These are phyloP conservation scores for Brachynemurus nebulosus DNA, from an alignment of 2,888 invertebrate genomes.

Conservation along the genomic window DNA sequence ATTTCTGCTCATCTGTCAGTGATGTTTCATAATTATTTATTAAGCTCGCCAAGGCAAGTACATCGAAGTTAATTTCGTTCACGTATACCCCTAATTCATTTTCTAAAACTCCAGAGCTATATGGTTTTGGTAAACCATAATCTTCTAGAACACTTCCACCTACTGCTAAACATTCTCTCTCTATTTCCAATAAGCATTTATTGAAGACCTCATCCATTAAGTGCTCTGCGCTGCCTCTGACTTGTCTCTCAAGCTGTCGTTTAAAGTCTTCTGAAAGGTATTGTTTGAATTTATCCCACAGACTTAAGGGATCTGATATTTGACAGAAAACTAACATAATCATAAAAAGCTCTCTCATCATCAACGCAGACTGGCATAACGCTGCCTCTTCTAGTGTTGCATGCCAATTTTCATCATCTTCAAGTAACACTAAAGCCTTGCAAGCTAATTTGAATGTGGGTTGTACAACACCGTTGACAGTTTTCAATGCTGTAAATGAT, in stretches of 20 bases:
- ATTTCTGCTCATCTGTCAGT: slow-evolving; percentile 15
- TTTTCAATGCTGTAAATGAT: slow-evolving; percentile 20
- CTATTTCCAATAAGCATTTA: slow-evolving; percentile 10
- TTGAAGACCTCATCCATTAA: not conserved
- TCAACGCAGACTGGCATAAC: slow-evolving; percentile 11
- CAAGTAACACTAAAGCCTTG: slow-evolving; percentile 17
- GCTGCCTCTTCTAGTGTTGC: slow-evolving; percentile 15
- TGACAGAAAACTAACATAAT: slow-evolving; percentile 18
- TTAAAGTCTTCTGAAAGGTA: slow-evolving; percentile 11
- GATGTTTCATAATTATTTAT: slow-evolving; percentile 14
- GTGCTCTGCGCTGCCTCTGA: not conserved
- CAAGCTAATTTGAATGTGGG: slow-evolving; percentile 18
- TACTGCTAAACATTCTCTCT: slow-evolving; percentile 14
- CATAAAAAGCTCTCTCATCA: slow-evolving; percentile 13
- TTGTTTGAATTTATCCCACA: slow-evolving; percentile 12
- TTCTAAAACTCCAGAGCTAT: not conserved
- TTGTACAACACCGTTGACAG: slow-evolving; percentile 20
- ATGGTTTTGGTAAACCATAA: slow-evolving; percentile 16
- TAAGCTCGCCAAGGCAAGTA: slow-evolving; percentile 10
- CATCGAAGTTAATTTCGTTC: slow-evolving; percentile 14
- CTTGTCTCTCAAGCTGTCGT: not conserved
- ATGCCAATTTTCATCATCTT: slow-evolving; percentile 20
- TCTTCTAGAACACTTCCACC: slow-evolving; percentile 13
- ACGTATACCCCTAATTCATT: slow-evolving; percentile 11
- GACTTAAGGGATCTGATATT: slow-evolving; percentile 10